Conservation (phyloP, 1,140 invertebrate species). For the Drepana arcuata region DNA sequence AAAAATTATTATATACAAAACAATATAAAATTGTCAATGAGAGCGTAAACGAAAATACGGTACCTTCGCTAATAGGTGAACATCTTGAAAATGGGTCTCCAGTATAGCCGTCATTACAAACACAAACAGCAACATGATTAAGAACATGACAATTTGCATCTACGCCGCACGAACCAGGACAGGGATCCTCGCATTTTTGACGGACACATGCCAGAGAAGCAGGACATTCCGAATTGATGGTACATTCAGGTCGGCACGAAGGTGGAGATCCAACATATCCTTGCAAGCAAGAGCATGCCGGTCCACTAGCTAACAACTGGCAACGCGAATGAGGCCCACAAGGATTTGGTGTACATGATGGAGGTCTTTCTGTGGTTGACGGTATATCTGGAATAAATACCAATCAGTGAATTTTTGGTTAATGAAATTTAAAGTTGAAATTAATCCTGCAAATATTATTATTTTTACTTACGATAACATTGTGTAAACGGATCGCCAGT, state of each 20-base stretch:
- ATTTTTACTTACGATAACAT: slow-evolving; percentile 55
- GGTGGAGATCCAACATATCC: slow-evolving; percentile 84
- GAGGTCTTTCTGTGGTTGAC: slow-evolving; percentile 74
- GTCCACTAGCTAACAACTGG: slow-evolving; percentile 78
- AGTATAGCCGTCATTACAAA: slow-evolving; percentile 79
- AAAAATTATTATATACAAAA: slow-evolving; percentile 6
- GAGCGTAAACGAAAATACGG: background rate
- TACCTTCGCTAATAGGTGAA: slow-evolving; percentile 67
- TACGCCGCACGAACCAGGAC: slow-evolving; percentile 81
- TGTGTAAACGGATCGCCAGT: slow-evolving; percentile 82
- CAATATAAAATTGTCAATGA: background rate
- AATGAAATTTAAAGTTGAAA: too few relatives aligned
- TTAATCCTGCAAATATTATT: too few relatives aligned
- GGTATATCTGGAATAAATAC: too few relatives aligned
- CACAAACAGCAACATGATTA: slow-evolving; percentile 83
- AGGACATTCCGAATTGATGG: slow-evolving; percentile 81
- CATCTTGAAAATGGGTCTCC: slow-evolving; percentile 86
- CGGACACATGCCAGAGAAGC: slow-evolving; percentile 81
- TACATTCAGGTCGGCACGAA: slow-evolving; percentile 82
- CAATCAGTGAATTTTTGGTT: too few relatives aligned
- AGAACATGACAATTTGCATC: slow-evolving; percentile 81
- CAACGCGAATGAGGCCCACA: slow-evolving; percentile 89
- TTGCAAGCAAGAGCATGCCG: slow-evolving; percentile 84
- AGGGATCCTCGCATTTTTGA: slow-evolving; percentile 82
- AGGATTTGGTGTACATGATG: slow-evolving; percentile 83